Evolutionary conservation across 2,797 vertebrate genomes (phyloP), one percentile per base, ranked within the genome.

Genomic region (Acanthurus lineatus): DNA sequence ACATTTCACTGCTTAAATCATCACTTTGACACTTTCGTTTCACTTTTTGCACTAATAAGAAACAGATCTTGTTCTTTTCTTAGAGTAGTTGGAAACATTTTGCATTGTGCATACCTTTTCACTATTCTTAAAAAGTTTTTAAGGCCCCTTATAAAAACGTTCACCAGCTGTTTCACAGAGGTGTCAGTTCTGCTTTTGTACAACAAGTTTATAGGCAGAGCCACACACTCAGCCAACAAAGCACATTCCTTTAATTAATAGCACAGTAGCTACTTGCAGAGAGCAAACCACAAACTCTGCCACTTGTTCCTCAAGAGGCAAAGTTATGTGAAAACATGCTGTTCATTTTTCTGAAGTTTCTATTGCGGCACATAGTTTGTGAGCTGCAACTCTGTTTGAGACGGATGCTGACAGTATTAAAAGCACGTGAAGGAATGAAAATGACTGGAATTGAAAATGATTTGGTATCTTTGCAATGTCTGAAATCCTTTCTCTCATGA

Each of bases 221-320:
- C 90, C 90, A 88, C 94, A 93, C 91, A 92, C 86, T 90, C 77
- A 14, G 91, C 93, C 91, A 94, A 87, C 89, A 91, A 92, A 90
- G 86, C 92, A 90, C 89, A 91, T 94, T 94, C 80, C 84, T 93
- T 86, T 90, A 93, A 95, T 95, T 95, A 95, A 94, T 87, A 89
- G 85, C 88, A 87, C 76, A 83, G 91, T 88, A 89, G 86, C 88
- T 88, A 84, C 88, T 89, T 82, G 88, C 79, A 89, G 90, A 80
- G 86, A 76, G 82, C 69, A 79, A 89, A 90, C 88, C 91, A 45
- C 86, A 89, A 77, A 54, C 67, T 61, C 72, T 71, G 78, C 77
- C 72, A 77, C 72, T 86, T 84, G 81, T 72, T 83, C 83, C 79
- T 85, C 81, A 66, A 82, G 84, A 87, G 76, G 71, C 75, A 62